phyloP scores from a whole-genome alignment of 1,140 invertebrate species.

The Ptiloglossa arizonensis region DNA sequence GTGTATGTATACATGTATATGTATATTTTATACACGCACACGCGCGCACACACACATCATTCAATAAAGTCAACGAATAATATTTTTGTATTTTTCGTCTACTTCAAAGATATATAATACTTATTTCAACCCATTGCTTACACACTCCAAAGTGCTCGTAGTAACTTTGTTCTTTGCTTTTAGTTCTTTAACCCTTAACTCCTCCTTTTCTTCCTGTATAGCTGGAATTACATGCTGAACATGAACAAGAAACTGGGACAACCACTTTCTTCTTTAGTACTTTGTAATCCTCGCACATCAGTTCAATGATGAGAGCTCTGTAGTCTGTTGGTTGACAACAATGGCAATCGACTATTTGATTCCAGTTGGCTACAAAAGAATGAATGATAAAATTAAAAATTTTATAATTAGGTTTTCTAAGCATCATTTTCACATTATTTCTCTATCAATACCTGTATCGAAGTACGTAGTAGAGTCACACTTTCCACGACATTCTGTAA shows the following conservation, averaged over 20 bases:
- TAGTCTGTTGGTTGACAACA: conserved; percentile 84
- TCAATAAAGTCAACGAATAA: conserved; percentile 43
- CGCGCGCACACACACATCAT: no score
- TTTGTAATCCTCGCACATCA: conserved; percentile 83
- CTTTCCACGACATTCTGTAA: conserved; percentile 86
- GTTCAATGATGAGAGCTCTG: conserved; percentile 75
- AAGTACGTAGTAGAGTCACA: conserved; percentile 87
- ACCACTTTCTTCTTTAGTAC: conserved; percentile 79
- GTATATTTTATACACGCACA: no score
- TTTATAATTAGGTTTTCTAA: neutral
- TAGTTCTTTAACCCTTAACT: neutral
- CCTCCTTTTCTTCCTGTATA: conserved; percentile 26
- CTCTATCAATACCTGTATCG: conserved; percentile 81
- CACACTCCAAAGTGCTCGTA: neutral
- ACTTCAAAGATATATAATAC: neutral
- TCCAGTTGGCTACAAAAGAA: conserved; percentile 80
- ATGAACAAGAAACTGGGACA: conserved; percentile 82
- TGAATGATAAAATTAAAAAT: conserved; percentile 37
- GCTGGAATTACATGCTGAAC: conserved; percentile 60
- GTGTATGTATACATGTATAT: no score
- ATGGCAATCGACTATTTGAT: conserved; percentile 82
- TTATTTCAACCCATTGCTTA: neutral
- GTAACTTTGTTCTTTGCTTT: neutral
- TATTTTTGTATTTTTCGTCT: conserved; percentile 29
- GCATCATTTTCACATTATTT: conserved; percentile 11